Conservation (phyloP, 2,113 vertebrate genomes). For the Neotragus moschatus region DNA sequence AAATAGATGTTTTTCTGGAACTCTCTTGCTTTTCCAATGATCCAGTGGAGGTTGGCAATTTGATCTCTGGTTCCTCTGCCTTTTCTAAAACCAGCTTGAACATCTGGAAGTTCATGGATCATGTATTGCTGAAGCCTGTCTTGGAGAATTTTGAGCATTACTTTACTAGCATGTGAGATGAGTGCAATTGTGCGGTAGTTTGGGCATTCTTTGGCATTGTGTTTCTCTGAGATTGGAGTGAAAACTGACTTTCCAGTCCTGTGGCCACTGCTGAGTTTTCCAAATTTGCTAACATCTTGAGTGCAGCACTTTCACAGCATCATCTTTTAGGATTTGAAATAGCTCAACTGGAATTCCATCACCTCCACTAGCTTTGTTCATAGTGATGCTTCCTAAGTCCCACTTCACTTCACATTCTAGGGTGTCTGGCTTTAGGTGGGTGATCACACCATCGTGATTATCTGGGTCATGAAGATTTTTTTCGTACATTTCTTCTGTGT, state of each 20-base stretch:
- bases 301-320: neutral
- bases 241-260: neutral
- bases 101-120: fast-evolving
- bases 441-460: neutral
- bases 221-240: neutral
- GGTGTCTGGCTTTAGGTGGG: neutral
- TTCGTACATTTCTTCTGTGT: neutral
- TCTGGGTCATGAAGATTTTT: neutral
- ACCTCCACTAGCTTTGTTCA: neutral
- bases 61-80: neutral
- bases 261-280: neutral
- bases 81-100: neutral
- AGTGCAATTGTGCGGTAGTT: neutral
- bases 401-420: neutral
- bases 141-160: neutral
- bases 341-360: neutral
- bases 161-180: neutral
- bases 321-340: neutral
- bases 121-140: neutral
- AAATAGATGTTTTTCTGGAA: neutral
- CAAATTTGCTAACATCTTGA: neutral
- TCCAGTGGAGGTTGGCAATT: neutral
- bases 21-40: neutral
- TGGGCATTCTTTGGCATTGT: neutral
- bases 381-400: neutral